These are phyloP conservation scores for Gambusia holbrooki DNA, from an alignment of 2,113 vertebrate species.

Conservation along the genomic window DNA sequence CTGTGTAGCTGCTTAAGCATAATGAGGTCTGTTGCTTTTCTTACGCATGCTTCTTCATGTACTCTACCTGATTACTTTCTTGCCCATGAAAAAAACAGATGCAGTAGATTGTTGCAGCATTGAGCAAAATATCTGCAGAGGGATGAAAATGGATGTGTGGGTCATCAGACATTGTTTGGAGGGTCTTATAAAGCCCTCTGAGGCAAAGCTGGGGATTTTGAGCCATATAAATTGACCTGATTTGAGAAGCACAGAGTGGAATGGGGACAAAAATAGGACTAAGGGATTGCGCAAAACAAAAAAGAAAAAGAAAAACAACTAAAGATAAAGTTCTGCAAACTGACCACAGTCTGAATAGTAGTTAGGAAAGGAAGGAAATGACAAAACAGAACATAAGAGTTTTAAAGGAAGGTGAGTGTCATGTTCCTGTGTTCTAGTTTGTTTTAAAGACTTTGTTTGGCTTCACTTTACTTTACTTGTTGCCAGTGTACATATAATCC, in stretches of 20 bases:
- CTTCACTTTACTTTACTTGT: conserved; percentile 3
- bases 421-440: conserved; percentile 7
- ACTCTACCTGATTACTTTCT: neutral
- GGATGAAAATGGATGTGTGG: neutral
- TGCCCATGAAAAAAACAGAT: neutral
- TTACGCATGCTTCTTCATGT: neutral
- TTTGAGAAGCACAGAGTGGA: neutral
- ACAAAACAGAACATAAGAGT: neutral
- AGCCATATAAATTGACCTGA: conserved; percentile 4
- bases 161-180: conserved; percentile 3
- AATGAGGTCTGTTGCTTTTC: neutral
- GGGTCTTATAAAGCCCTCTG: conserved; percentile 1
- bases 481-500: conserved; percentile 28
- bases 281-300: conserved; percentile 6
- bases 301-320: neutral
- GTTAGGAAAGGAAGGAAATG: conserved; percentile 11
- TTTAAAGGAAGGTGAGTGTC: conserved; percentile 7
- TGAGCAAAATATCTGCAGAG: neutral
- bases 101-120: neutral
- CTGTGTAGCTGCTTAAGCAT: too few relatives aligned
- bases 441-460: neutral
- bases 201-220: conserved; percentile 5
- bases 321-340: conserved; percentile 12
- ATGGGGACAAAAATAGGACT: neutral
- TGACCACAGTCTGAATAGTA: conserved; percentile 10